Base-by-base conservation (phyloP, 2,888 invertebrate genomes). In the Hemithea aestivaria region DNA sequence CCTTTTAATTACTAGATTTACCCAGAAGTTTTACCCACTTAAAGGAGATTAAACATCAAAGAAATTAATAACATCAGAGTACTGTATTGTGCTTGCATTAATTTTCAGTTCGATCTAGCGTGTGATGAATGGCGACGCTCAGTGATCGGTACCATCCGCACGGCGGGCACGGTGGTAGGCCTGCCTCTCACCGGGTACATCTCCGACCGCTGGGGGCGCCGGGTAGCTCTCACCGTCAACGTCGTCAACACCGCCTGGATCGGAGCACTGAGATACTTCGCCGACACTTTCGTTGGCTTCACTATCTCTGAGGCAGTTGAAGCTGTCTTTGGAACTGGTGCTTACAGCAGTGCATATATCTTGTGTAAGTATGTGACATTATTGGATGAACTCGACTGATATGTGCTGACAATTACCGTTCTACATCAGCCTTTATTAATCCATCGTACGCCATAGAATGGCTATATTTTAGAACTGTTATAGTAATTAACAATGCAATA, bases 191-290 rank as follows among this genome's bases (percentile, higher is more conserved):
- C 91, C 1, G 94, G 93, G 24, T 88, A 88, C 50, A 66, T 93
- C 22, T 93, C 94, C 0, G 94, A 94, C 74, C 90, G 89, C 87
- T 93, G 87, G 75, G 92, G 92, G 0, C 82, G 92, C 27, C 85
- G 89, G 43, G 79, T 87, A 1, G 82, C 90, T 1, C 76, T 92
- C 42, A 90, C n/a, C n/a, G n/a, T n/a, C n/a, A n/a, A n/a, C n/a
- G n/a, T n/a, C n/a, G n/a, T n/a, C n/a, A n/a, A n/a, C 41, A 90
- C 90, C 4, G 90, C 89, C 7, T 66, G 91, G 53, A 75, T 91
- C 27, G 94, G 94, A 2, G 56, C 91, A 10, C 61, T 89, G 6
- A 88, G 92, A 2, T 78, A 73, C 57, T 80, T 69, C 56, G 88
- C 93, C 6, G 82, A 87, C 9, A 89, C 88, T 37, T 94, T 93